phyloP scores from a whole-genome alignment of 2,113 vertebrate species.

The Terrapene triunguis region DNA sequence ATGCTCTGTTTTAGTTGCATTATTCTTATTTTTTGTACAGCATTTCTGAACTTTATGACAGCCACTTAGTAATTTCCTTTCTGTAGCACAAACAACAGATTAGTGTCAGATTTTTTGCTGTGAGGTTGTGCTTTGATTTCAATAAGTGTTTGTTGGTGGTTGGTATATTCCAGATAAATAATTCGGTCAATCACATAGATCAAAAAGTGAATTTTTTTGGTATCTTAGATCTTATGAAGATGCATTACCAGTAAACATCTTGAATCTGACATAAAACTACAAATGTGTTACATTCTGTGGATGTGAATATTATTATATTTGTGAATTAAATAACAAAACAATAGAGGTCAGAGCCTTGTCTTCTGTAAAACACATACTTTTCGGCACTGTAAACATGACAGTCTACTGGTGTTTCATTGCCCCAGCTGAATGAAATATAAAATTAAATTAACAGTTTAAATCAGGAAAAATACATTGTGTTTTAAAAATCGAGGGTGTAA shows the following conservation, averaged over 20 bases:
- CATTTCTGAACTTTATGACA: conserved; percentile 45
- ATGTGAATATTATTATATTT: neutral
- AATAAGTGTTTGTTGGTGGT: neutral
- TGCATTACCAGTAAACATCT: fast-evolving
- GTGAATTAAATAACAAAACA: neutral
- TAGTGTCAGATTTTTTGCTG: conserved; percentile 41
- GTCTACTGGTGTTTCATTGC: neutral
- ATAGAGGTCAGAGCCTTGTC: neutral
- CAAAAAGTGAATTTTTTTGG: neutral
- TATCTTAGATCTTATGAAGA: neutral
- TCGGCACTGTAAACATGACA: fast-evolving
- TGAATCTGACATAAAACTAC: fast-evolving
- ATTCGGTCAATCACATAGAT: neutral
- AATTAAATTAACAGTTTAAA: neutral
- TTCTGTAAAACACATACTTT: neutral
- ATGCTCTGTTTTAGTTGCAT: conserved; percentile 36
- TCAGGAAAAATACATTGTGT: conserved; percentile 19
- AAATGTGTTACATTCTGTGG: neutral
- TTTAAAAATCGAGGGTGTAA: neutral
- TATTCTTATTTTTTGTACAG: conserved; percentile 18
- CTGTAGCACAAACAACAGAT: conserved; percentile 62
- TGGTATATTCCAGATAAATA: neutral
- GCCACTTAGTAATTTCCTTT: conserved; percentile 54
- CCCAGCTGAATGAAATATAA: neutral
- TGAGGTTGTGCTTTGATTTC: conserved; percentile 12